These are phyloP conservation scores for Muntiacus muntjak DNA, from an alignment of 2,113 vertebrate genomes.

Conservation along the genomic window DNA sequence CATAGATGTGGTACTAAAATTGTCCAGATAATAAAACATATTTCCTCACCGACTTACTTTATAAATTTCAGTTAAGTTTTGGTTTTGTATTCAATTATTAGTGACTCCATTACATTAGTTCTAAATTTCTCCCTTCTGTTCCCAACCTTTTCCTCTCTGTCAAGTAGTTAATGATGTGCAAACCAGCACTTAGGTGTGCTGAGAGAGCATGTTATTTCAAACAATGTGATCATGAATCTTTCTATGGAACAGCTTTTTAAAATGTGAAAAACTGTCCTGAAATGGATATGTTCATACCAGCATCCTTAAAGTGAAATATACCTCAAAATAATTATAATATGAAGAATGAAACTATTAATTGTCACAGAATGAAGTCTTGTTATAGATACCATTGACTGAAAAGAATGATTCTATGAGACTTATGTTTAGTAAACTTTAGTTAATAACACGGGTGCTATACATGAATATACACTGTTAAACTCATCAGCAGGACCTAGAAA, in stretches of 20 bases:
- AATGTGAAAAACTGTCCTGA: constrained; percentile 40
- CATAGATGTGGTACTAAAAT: not conserved
- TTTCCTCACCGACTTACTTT: not conserved
- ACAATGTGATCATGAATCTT: constrained; percentile 37
- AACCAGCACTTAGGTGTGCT: constrained; percentile 51
- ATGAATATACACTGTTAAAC: not conserved
- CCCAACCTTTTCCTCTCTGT: constrained; percentile 35
- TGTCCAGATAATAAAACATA: not conserved
- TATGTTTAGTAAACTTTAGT: constrained; percentile 12
- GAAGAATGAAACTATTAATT: not conserved
- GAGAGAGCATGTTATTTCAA: constrained; percentile 56
- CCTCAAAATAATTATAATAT: constrained; percentile 15
- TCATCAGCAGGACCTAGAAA: constrained; percentile 10
- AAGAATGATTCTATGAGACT: constrained; percentile 23
- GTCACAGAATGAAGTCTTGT: not conserved
- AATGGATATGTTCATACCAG: not conserved
- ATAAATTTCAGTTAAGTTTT: constrained; percentile 21
- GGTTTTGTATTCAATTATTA: constrained; percentile 34
- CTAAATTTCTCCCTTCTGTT: constrained; percentile 30
- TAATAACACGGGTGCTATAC: constrained; percentile 22
- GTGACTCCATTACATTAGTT: constrained; percentile 33
- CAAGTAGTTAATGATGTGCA: constrained; percentile 54
- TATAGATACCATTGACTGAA: not conserved
- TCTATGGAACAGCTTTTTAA: constrained; percentile 23
- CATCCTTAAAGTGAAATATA: constrained; percentile 11